Percentiles rank a stretch among this genome's conserved stretches.
These are phyloP conservation scores for Heteronetta atricapilla DNA, from an alignment of 2,113 vertebrate genomes.

Conservation along the genomic window DNA sequence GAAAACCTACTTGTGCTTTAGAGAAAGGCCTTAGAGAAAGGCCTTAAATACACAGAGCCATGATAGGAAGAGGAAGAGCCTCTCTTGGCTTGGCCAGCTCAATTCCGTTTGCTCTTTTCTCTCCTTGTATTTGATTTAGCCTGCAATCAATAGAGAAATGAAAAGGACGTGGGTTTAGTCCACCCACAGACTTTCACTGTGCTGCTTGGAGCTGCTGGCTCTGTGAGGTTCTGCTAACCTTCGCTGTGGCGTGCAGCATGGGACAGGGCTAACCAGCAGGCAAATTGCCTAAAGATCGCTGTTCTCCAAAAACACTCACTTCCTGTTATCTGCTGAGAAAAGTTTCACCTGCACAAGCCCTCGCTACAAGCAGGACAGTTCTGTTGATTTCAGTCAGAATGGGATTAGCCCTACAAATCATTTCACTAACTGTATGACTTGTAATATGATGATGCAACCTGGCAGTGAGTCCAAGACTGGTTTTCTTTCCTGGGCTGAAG, in stretches of 20 bases:
- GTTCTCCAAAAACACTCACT: neutral
- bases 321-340: neutral
- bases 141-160: slow-evolving; percentile 24
- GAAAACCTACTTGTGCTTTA: neutral
- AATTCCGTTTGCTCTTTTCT: slow-evolving; percentile 20
- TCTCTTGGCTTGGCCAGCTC: slow-evolving; percentile 6
- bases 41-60: neutral
- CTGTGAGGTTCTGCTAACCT: neutral
- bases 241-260: rapidly evolving
- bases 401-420: neutral
- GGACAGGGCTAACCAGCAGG: neutral
- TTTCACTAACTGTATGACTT: neutral
- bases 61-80: neutral
- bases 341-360: neutral
- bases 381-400: slow-evolving; percentile 1
- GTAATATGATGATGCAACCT: neutral
- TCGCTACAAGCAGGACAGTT: neutral
- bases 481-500: neutral
- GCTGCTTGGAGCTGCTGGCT: neutral
- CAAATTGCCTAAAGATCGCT: neutral
- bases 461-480: neutral
- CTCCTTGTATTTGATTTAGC: neutral
- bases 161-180: neutral
- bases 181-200: slow-evolving; percentile 36
- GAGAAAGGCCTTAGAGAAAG: neutral